Base-by-base conservation (phyloP, 1,140 invertebrate species). In the Bacillus rossius region DNA sequence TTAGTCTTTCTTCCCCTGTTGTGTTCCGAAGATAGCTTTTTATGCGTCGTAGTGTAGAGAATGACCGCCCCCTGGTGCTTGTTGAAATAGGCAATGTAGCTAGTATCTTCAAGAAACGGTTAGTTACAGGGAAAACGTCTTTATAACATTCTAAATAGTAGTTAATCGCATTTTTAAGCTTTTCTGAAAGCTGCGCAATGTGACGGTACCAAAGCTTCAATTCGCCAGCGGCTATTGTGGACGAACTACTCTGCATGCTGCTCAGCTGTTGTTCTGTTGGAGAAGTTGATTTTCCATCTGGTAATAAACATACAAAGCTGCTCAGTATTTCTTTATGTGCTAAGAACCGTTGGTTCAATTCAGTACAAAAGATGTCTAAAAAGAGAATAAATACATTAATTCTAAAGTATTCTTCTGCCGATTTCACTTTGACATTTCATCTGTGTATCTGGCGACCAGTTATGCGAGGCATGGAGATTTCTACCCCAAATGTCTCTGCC, bases 11-110 rank as follows among this genome's bases (percentile, higher is more conserved):
- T 38, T 60, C n/a, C 23, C 40, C 45, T 38, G n/a, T 43, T 57
- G 50, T 41, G 38, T 14, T 55, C 22, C 40, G 53, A 3, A 62
- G 25, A 37, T 61, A 61, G n/a, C 49, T 57, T 61, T 55, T 56
- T 19, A 62, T 14, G 34, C 60, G 61, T 25, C 26, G 2, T 34
- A 61, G 59, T 10, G 59, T 22, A 2, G 60, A 62, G 45, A 61
- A 61, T 22, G 34, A 62, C 20, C 60, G n/a, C 19, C 40, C 17
- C 13, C 10, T n/a, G 51, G 61, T 45, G 48, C 29, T 16, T 25
- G 23, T 26, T 22, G 19, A 22, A 29, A 26, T 25, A 16, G 4
- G 49, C 19, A 51, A 25, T 20, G 23, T 26, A 23, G 4, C 49
- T 16, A 51, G 23, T 20, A 51, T 51, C n/a, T 51, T 19, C n/a